Evolutionary conservation across 2,113 vertebrate genomes (phyloP), one percentile per base, ranked within the genome.

Genomic region (Psettodes erumei): DNA sequence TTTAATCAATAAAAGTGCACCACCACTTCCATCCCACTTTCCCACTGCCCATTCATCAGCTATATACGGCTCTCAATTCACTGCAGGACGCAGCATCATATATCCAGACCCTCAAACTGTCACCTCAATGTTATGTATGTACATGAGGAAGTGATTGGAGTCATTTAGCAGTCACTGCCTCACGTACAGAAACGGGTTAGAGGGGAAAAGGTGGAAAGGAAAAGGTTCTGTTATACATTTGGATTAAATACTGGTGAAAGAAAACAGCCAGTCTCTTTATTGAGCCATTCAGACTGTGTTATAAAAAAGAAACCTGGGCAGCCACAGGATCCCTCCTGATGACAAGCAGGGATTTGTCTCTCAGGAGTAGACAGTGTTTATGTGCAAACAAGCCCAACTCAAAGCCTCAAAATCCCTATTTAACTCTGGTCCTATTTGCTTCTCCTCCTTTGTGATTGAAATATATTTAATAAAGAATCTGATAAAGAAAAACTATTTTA

Each of bases 1-100:
- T 38, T 33, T 25, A 45, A 86, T 86, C 80, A 82, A 83, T 83
- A 71, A 35, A 55, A 79, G 45, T 66, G 64, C n/a, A 32, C 51
- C 13, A 16, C 42, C 21, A 18, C 64, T 47, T 65, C 35, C n/a
- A 3, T 51, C 43, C 35, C 3, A 2, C 27, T 11, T 23, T 51
- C 43, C 35, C 3, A 2, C 27, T 11, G 27, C 37, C 59, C 62
- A 69, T 85, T 71, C 38, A 80, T 81, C 73, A 76, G 67, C 68
- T 54, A 2, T 54, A 2, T 4, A 28, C 30, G 27, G 45, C 70
- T 73, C 45, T 65, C 60, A 25, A 15, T 15, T 6, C 0, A 7
- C 30, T 55, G 27, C 69, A 25, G 47, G 10, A 48, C 37, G 69
- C 51, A 37, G 8, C 16, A 32, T 64, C 54, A 4, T 78, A 66